These are phyloP conservation scores for Chloroceryle amazona DNA, from an alignment of 2,797 vertebrate species.

Conservation along the genomic window DNA sequence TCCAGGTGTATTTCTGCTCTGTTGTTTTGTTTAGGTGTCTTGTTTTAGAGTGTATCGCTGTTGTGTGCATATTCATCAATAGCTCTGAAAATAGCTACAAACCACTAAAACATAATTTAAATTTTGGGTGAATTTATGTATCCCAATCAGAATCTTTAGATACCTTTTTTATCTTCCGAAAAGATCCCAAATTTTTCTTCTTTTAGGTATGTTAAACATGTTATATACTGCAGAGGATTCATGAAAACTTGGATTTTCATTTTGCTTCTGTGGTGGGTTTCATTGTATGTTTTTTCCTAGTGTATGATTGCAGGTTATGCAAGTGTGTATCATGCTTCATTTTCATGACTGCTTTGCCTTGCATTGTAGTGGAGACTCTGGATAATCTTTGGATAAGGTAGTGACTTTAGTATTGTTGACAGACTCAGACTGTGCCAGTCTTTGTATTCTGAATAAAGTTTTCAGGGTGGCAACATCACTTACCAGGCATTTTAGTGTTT, in stretches of 20 bases:
- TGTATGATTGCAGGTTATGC: background rate
- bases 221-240: background rate
- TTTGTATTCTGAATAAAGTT: background rate
- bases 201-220: background rate
- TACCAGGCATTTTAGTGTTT: background rate
- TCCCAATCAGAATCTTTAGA: background rate
- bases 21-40: background rate
- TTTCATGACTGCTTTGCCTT: background rate
- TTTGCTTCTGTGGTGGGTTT: background rate
- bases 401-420: background rate
- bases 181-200: background rate
- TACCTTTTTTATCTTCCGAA: background rate
- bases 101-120: background rate
- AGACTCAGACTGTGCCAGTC: background rate
- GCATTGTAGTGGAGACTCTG: background rate
- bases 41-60: background rate
- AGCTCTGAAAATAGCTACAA: background rate
- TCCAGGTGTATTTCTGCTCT: background rate
- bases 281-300: background rate
- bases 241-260: background rate
- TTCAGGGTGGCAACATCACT: background rate
- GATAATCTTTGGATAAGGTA: background rate
- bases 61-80: rapidly evolving
- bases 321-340: background rate
- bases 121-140: background rate